Evolutionary conservation across 2,113 vertebrate species (phyloP).

Genomic region (Mesocricetus auratus): DNA sequence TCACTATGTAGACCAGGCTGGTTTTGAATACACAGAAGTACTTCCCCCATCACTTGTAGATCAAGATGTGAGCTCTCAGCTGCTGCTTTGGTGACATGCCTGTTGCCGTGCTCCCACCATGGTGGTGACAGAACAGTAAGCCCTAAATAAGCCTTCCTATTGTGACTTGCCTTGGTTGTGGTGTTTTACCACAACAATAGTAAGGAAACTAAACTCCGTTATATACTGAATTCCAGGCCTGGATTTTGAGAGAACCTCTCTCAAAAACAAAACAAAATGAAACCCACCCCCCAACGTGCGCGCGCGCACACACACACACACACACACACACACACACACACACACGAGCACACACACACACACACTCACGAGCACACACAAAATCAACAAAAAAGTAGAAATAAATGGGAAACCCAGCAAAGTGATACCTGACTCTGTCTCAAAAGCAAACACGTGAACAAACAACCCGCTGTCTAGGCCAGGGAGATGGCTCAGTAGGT

Average conservation of each 20-base stretch:
- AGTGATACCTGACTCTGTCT: neutral
- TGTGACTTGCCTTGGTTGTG: neutral
- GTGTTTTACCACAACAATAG: neutral
- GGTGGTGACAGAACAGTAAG: neutral
- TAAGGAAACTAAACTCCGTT: neutral
- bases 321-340: too few species aligned
- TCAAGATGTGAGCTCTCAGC: neutral
- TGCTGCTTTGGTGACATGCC: neutral
- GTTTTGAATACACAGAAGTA: too few species aligned
- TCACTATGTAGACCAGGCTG: neutral
- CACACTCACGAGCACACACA: too few species aligned
- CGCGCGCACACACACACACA: too few species aligned
- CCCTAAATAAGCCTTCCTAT: neutral
- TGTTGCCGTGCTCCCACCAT: rapidly evolving
- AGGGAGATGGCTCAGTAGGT: neutral
- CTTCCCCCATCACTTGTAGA: too few species aligned
- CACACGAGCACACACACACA: too few species aligned
- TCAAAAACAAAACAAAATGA: neutral
- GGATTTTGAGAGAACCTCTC: neutral
- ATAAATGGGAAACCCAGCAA: neutral
- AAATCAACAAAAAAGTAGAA: neutral
- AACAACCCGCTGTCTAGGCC: neutral
- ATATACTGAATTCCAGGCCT: neutral
- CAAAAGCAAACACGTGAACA: neutral
- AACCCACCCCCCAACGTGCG: neutral